Evolutionary conservation across 2,888 invertebrate genomes (phyloP).

Genomic region (Agrotis exclamationis): DNA sequence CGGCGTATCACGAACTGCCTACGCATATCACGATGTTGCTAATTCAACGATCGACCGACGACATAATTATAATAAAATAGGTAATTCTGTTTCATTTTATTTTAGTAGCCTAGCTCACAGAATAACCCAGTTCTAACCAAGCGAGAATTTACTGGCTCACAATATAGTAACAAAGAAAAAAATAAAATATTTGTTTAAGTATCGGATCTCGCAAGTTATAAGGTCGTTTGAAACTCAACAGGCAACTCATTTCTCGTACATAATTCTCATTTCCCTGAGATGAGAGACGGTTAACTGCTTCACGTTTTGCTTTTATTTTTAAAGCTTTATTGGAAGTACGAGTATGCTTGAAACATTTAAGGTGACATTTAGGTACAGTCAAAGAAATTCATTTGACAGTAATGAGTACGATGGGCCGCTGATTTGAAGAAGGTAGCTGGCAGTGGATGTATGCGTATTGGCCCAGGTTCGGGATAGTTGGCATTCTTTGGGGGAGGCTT

Average conservation of each 20-base stretch:
- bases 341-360: not conserved
- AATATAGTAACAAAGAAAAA: slow-evolving; percentile 1
- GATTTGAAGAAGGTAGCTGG: no score
- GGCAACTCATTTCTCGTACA: slow-evolving; percentile 28
- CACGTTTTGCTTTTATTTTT: slow-evolving; percentile 21
- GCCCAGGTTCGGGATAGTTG: no score
- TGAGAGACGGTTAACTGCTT: slow-evolving; percentile 12
- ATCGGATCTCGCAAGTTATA: slow-evolving; percentile 23
- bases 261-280: slow-evolving; percentile 33
- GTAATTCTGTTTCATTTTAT: no score
- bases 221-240: slow-evolving; percentile 29
- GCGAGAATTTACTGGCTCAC: not conserved
- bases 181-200: not conserved
- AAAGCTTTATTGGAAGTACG: slow-evolving; percentile 8
- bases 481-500: no score
- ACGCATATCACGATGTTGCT: no score
- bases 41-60: no score
- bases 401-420: no score
- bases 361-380: not conserved
- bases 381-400: not conserved
- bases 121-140: slow-evolving; percentile 1
- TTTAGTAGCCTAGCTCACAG: not conserved
- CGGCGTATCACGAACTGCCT: no score
- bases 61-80: no score
- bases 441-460: no score